Base-by-base conservation (phyloP, 2,797 vertebrate species). In the Anas flavirostris region DNA sequence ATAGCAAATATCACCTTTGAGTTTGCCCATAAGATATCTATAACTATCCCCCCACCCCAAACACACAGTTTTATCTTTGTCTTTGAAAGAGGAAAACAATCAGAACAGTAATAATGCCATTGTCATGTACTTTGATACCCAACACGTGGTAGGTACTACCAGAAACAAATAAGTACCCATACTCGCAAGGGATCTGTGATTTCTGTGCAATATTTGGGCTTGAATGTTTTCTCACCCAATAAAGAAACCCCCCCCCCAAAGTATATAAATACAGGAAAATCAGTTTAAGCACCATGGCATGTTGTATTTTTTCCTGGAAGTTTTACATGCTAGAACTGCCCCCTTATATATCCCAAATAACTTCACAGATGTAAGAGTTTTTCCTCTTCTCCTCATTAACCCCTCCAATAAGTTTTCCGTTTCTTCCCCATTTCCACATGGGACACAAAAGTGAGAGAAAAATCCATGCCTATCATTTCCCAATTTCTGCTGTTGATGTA, bases 111-210 rank as follows among this genome's bases (percentile, higher is more conserved):
- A 64, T 1, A 69, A 22, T 6, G 14, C 17, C 72, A 83, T 37
- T 44, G 82, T 82, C 62, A 59, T 21, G 37, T 52, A 68, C 29
- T 84, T 67, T 67, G 73, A 77, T 37, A 67, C 29, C 33, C 59
- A 86, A n/a, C 11, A 66, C 22, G 44, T 4, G 1, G 8, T 9
- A 13, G 44, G 56, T 56, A 90, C 83, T 88, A 84, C 67, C 63
- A 93, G 91, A 86, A 95, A 92, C 80, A 93, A 88, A 37, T 50
- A 85, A 86, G 6, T 59, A 68, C 28, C 58, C 78, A 37, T 17
- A 62, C 3, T 37, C 68, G 64, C 35, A 39, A 31, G 12, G 19
- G 58, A 72, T 6, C n/a, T 60, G 44, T 35, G 73, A 59, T 22
- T 86, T 26, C 66, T 62, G 17, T 31, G 44, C 26, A 92, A 46